Base-by-base conservation (phyloP, 2,888 invertebrate genomes). In the Drosophila mettleri region DNA sequence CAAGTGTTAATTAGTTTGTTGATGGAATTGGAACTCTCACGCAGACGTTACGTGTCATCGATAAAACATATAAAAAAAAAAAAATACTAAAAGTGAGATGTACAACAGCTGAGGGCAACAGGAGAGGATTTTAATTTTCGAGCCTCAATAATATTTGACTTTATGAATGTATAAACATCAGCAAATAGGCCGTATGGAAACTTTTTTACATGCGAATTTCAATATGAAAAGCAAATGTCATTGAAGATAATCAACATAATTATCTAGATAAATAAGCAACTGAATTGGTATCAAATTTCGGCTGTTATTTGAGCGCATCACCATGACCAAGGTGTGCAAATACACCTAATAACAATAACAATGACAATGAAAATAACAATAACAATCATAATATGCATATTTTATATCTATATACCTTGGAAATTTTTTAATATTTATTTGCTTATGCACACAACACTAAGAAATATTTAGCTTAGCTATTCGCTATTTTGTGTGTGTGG, bases 261-360 rank as follows among this genome's bases (percentile, higher is more conserved):
- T 74, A 74, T 69, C 69, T 69, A 53, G 60, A 67, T 69, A 81
- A 83, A 86, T 76, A 83, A 80, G 74, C 53, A 80, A 70, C 62
- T 1, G 22, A 43, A 45, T 60, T 16, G 39, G 14, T 41, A 70
- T 49, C 10, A 51, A 52, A 22, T 14, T 34, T 70, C 20, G 34
- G 49, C 58, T 60, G 41, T 53, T 77, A 61, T 65, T 69, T 66
- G 62, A 62, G 20, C 62, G 57, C 59, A 73, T 76, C 77, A 69
- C 73, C 76, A 52, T 66, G 78, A 62, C 48, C 53, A 75, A 67
- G 29, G 55, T 67, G 55, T 62, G 71, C 67, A 74, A 76, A 74
- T 76, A 64, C 34, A 46, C 53, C 43, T 67, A 1, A 48, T 24
- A 38, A 38, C 9, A 36, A 34, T 7, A 24, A n/a, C 3, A 41